phyloP scores from a whole-genome alignment of 1,140 invertebrate species.

The Rhagoletis zephyria region DNA sequence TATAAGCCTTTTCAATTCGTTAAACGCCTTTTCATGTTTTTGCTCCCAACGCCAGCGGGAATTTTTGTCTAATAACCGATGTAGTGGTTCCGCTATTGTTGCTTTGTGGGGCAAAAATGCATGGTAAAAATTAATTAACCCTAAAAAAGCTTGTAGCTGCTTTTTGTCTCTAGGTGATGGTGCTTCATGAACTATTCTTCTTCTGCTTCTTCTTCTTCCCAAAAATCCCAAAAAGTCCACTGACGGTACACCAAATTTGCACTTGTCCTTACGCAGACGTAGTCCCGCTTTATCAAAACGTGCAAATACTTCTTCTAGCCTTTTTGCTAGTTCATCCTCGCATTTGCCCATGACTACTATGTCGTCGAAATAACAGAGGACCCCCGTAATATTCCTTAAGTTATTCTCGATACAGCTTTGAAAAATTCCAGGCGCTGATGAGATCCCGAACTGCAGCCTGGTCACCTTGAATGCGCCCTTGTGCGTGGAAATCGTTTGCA shows the following conservation, averaged over 20 bases:
- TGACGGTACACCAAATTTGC: slow-evolving; percentile 1
- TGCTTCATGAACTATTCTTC: slow-evolving; percentile 65
- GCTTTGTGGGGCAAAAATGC: slow-evolving; percentile 67
- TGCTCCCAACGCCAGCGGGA: no score
- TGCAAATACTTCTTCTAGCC: neutral
- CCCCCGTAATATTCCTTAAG: slow-evolving; percentile 58
- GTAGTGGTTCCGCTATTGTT: slow-evolving; percentile 59
- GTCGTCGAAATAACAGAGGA: slow-evolving; percentile 68
- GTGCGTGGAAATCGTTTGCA: slow-evolving; percentile 65
- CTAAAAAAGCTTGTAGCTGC: slow-evolving; percentile 62
- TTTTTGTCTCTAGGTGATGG: slow-evolving; percentile 68
- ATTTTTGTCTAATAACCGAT: slow-evolving; percentile 59
- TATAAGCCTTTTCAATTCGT: no score
- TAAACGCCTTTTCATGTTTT: neutral
- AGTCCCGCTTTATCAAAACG: slow-evolving; percentile 19
- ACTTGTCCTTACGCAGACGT: slow-evolving; percentile 23
- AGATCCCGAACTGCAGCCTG: slow-evolving; percentile 52
- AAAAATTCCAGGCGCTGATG: slow-evolving; percentile 73
- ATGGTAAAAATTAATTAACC: slow-evolving; percentile 72
- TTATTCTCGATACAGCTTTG: slow-evolving; percentile 58
- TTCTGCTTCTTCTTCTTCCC: slow-evolving; percentile 61
- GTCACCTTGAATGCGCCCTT: slow-evolving; percentile 63
- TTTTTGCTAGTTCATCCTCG: neutral
- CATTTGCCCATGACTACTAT: slow-evolving; percentile 62
- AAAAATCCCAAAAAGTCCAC: slow-evolving; percentile 59